A percentile compares a stretch with the other conserved stretches of the same genome.
Conservation (phyloP, 2,888 invertebrate species). For the Orchesellides sinensis region DNA sequence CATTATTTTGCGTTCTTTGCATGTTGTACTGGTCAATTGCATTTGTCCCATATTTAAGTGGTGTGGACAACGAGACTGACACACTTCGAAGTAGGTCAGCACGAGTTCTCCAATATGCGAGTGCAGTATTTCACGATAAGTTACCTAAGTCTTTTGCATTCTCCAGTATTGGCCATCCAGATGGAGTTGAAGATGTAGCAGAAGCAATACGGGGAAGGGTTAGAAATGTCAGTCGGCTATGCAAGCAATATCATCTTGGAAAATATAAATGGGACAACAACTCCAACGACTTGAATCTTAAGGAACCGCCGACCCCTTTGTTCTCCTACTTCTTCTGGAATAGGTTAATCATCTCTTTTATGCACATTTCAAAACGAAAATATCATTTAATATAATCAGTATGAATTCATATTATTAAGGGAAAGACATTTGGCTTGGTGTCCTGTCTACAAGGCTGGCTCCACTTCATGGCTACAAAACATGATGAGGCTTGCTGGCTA, state of each 20-base stretch:
- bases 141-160: too few relatives aligned
- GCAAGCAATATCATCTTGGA: slow-evolving; percentile 77
- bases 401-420: slow-evolving; percentile 73
- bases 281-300: slow-evolving; percentile 74
- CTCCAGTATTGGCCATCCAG: too few relatives aligned
- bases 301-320: slow-evolving; percentile 78
- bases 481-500: slow-evolving; percentile 90
- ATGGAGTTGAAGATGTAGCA: background rate
- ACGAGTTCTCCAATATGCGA: too few relatives aligned
- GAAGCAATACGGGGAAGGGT: background rate
- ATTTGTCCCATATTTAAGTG: too few relatives aligned
- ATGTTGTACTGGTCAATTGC: too few relatives aligned
- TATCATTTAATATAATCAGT: background rate
- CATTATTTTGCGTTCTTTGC: too few relatives aligned
- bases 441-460: slow-evolving; percentile 89
- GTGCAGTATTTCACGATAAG: too few relatives aligned
- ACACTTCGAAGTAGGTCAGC: too few relatives aligned
- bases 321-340: slow-evolving; percentile 78
- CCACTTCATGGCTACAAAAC: slow-evolving; percentile 96
- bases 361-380: background rate
- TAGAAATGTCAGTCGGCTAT: slow-evolving; percentile 71
- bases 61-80: too few relatives aligned
- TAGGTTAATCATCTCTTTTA: slow-evolving; percentile 75
- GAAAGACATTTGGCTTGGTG: slow-evolving; percentile 83
- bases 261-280: slow-evolving; percentile 75